phyloP scores from a whole-genome alignment of 2,113 vertebrate genomes.

The Mormoops blainvillei region DNA sequence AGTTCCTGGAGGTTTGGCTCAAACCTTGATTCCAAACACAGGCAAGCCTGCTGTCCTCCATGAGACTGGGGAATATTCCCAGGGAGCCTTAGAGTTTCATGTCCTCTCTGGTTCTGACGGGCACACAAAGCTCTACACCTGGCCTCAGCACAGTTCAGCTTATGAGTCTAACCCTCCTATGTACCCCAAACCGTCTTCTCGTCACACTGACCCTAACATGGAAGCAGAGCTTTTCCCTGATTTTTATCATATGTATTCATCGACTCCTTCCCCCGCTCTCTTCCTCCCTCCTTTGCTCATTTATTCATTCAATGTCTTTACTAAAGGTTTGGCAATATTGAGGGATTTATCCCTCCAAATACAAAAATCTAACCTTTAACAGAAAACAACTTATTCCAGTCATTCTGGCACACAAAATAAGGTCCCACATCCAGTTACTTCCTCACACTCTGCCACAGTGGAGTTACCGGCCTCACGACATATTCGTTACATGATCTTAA shows the following conservation, averaged over 20 bases:
- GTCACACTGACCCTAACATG: not conserved
- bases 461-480: not conserved
- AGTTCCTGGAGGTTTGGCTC: not conserved
- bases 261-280: not conserved
- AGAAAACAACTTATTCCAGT: not conserved
- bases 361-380: not conserved
- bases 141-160: not conserved
- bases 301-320: not conserved
- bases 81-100: not conserved
- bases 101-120: not conserved
- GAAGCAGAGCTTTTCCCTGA: not conserved
- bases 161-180: not conserved
- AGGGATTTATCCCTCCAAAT: not conserved
- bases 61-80: not conserved
- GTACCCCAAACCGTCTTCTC: not conserved
- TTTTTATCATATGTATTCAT: not conserved
- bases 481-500: not conserved
- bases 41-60: not conserved
- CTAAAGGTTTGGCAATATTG: not conserved
- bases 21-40: not conserved
- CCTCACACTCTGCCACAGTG: not conserved
- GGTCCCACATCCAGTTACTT: not conserved
- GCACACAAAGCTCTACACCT: not conserved
- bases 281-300: not conserved
- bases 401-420: not conserved